A percentile compares a stretch with the other conserved stretches of the same genome.
Evolutionary conservation across 2,113 vertebrate genomes (phyloP).

Genomic region (Engraulis encrasicolus): DNA sequence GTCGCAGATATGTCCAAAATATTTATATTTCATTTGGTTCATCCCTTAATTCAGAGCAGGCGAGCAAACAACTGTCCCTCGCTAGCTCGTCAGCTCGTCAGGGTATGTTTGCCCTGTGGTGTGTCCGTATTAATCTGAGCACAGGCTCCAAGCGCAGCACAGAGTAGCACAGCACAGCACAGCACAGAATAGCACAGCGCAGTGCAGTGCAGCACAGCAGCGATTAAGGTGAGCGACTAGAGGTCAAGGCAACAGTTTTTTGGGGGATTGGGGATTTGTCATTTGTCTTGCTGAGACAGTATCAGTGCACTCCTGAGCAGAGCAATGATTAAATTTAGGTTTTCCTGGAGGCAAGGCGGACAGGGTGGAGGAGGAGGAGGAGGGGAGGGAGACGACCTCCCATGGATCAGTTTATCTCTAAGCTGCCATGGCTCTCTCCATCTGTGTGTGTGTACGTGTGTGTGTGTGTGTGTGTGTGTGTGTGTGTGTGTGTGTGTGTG

Average conservation of each 20-base stretch:
- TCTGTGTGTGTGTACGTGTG: background rate
- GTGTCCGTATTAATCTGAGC: too few species aligned
- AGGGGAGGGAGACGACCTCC: background rate
- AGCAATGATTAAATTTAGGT: too few species aligned
- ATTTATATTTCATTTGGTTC: too few species aligned
- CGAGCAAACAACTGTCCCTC: too few species aligned
- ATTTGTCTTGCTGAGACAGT: background rate
- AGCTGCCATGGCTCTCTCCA: background rate
- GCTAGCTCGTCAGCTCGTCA: too few species aligned
- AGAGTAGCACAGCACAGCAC: background rate
- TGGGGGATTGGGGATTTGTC: background rate
- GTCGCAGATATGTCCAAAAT: too few species aligned
- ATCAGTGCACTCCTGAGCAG: background rate
- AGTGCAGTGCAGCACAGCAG: background rate
- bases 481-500: background rate
- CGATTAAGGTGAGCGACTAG: background rate
- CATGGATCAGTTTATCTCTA: background rate
- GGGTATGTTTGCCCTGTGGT: too few species aligned
- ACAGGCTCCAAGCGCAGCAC: too few species aligned
- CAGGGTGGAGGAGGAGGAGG: too few species aligned
- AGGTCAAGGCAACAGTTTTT: slow-evolving; percentile 2
- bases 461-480: background rate
- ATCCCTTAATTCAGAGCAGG: too few species aligned
- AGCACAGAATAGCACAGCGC: background rate
- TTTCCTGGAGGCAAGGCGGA: too few species aligned